These are phyloP conservation scores for Agriopis leucophaearia DNA, from an alignment of 2,888 invertebrate species.

Conservation along the genomic window DNA sequence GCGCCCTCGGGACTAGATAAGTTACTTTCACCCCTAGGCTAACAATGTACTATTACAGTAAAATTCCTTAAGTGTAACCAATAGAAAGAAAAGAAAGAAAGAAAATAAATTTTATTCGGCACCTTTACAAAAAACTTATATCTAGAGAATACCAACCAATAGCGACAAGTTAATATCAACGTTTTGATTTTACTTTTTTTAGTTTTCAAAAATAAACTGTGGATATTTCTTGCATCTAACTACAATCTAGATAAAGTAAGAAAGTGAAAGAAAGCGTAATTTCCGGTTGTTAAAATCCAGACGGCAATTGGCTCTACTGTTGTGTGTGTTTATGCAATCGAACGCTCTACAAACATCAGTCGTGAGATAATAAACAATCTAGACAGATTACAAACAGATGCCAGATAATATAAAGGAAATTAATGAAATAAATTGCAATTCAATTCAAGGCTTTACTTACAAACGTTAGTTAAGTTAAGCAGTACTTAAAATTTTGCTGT, in stretches of 20 bases:
- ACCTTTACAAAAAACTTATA: too few relatives aligned
- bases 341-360: conserved; percentile 1
- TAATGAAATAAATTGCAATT: neutral
- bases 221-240: neutral
- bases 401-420: conserved; percentile 1
- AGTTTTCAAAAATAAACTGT: too few relatives aligned
- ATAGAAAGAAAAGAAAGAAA: too few relatives aligned
- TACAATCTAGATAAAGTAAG: neutral
- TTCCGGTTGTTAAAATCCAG: conserved; percentile 1
- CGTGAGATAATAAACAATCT: conserved; percentile 9
- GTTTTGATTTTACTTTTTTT: too few relatives aligned
- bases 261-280: neutral
- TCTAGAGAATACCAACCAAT: too few relatives aligned
- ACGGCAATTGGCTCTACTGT: neutral
- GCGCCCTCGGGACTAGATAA: too few relatives aligned
- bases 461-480: neutral
- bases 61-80: too few relatives aligned
- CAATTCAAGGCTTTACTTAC: neutral
- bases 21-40: too few relatives aligned
- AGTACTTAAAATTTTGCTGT: neutral
- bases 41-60: too few relatives aligned
- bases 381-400: conserved; percentile 11
- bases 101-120: too few relatives aligned
- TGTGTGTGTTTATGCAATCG: neutral
- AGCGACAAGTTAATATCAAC: too few relatives aligned